phyloP scores from a whole-genome alignment of 2,113 vertebrate species.

The Aspiorhynchus laticeps region DNA sequence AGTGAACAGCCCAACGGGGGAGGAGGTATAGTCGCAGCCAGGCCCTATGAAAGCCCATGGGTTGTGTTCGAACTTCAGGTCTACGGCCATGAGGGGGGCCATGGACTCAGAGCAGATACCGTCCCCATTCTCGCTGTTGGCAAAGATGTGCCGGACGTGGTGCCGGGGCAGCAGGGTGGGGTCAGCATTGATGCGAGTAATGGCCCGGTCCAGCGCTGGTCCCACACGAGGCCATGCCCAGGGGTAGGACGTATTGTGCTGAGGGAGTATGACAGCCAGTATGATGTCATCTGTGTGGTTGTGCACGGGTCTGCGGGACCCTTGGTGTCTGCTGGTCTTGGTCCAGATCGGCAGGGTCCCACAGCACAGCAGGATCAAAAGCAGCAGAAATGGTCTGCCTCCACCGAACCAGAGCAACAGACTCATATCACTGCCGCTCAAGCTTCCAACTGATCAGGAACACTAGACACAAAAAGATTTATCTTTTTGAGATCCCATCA shows the following conservation, averaged over 20 bases:
- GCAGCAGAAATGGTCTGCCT: slow-evolving; percentile 47
- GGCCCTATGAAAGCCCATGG: slow-evolving; percentile 89
- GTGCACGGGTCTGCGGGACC: slow-evolving; percentile 37
- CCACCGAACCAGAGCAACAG: slow-evolving; percentile 44
- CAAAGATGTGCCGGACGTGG: slow-evolving; percentile 75
- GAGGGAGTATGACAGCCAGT: slow-evolving; percentile 86
- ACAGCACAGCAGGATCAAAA: slow-evolving; percentile 49
- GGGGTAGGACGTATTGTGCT: slow-evolving; percentile 84
- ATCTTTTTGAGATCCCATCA: background rate
- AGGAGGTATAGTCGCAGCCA: slow-evolving; percentile 86
- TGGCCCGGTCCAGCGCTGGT: slow-evolving; percentile 80
- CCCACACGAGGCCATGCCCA: slow-evolving; percentile 95
- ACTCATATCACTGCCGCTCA: slow-evolving; percentile 49
- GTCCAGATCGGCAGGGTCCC: background rate
- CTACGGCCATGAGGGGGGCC: slow-evolving; percentile 86
- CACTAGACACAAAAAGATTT: slow-evolving; percentile 22
- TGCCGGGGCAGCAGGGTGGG: slow-evolving; percentile 73
- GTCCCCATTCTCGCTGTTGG: slow-evolving; percentile 81
- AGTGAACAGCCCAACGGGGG: slow-evolving; percentile 85
- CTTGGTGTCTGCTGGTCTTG: background rate
- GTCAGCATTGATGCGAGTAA: slow-evolving; percentile 70
- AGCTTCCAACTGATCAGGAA: slow-evolving; percentile 19
- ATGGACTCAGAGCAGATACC: slow-evolving; percentile 87
- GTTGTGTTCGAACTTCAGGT: slow-evolving; percentile 79
- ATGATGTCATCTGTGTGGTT: slow-evolving; percentile 71